These are phyloP conservation scores for Cryptosula pallasiana DNA, from an alignment of 2,888 invertebrate genomes.

Conservation along the genomic window DNA sequence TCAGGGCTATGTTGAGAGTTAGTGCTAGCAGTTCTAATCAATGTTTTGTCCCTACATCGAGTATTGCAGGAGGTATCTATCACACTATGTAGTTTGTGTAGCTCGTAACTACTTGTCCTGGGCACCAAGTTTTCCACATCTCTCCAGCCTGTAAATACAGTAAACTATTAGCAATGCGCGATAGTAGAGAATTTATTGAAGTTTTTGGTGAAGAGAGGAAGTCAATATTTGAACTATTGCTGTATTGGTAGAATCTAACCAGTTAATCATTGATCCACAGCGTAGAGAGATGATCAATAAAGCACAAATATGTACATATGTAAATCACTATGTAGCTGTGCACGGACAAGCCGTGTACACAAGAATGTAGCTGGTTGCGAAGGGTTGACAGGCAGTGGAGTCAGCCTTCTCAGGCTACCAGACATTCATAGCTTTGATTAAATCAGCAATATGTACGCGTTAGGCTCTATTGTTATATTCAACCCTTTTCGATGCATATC, in stretches of 20 bases:
- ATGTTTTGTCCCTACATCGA: not conserved
- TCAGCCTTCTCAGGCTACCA: not conserved
- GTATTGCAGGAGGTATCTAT: not conserved
- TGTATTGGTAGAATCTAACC: not conserved
- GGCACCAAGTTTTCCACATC: constrained; percentile 70
- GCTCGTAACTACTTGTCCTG: constrained; percentile 65
- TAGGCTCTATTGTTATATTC: not conserved
- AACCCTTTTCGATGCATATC: not conserved
- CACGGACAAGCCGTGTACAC: too few relatives aligned
- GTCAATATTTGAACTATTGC: not conserved
- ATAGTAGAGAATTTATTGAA: not conserved
- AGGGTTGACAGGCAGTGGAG: constrained; percentile 8
- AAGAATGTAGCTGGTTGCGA: too few relatives aligned
- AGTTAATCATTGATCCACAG: not conserved
- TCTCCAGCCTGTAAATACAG: constrained; percentile 67
- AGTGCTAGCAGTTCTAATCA: not conserved
- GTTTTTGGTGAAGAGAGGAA: not conserved
- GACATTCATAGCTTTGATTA: not conserved
- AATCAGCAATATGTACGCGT: not conserved
- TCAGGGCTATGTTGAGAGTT: constrained; percentile 54
- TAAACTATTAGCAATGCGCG: not conserved
- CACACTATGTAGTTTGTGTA: constrained; percentile 61
- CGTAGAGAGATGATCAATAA: not conserved
- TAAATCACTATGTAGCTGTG: too few relatives aligned
- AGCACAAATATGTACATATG: too few relatives aligned